These are phyloP conservation scores for Arrhamphus sclerolepis DNA, from an alignment of 2,797 vertebrate genomes.

Conservation along the genomic window DNA sequence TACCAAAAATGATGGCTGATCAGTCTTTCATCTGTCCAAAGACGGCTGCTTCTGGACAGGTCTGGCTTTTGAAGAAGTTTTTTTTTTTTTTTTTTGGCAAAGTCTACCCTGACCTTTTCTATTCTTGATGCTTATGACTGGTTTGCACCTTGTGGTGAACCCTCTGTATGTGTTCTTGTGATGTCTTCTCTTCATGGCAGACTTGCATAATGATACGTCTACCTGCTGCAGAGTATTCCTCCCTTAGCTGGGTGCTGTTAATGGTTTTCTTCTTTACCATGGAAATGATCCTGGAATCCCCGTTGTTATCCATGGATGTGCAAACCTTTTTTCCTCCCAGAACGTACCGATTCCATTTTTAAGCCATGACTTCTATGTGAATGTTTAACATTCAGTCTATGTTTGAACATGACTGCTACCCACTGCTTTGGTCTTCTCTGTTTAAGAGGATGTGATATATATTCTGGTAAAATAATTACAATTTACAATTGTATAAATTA, in stretches of 20 bases:
- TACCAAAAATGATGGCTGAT: neutral
- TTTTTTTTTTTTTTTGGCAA: neutral
- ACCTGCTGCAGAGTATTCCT: conserved; percentile 8
- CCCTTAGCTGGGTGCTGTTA: neutral
- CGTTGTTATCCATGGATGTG: neutral
- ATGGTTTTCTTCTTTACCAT: neutral
- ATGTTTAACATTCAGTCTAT: neutral
- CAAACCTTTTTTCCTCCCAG: neutral
- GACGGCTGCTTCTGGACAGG: neutral
- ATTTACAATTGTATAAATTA: too few relatives aligned
- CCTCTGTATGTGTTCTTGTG: conserved; percentile 1
- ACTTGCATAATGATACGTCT: conserved; percentile 8
- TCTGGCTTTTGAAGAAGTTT: neutral
- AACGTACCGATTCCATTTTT: neutral
- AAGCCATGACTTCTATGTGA: neutral
- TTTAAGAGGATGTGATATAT: too few relatives aligned
- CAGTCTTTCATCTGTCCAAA: neutral
- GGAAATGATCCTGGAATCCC: conserved; percentile 1
- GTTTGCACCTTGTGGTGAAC: conserved; percentile 16
- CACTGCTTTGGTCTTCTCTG: too few relatives aligned
- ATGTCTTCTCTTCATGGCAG: conserved; percentile 11
- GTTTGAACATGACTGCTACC: neutral
- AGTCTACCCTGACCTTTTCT: neutral
- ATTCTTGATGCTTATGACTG: conserved; percentile 1
- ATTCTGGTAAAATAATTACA: too few relatives aligned